Conservation (phyloP, 2,888 invertebrate genomes). For the Ametastegia equiseti region DNA sequence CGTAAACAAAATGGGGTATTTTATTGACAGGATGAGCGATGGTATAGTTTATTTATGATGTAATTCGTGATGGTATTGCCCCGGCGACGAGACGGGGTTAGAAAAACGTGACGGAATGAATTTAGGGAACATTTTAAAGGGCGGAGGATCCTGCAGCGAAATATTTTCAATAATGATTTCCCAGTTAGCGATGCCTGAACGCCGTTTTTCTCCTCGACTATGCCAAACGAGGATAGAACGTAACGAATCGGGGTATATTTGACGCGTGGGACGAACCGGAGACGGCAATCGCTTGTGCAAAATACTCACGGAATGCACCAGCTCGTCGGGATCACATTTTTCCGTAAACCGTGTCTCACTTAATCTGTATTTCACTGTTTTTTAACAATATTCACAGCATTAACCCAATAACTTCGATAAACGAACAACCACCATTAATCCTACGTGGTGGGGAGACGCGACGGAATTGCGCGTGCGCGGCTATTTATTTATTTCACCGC, state of each 20-base stretch:
- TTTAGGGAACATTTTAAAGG: too few species aligned
- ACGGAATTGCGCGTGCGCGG: not conserved
- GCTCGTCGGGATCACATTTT: slow-evolving; percentile 22
- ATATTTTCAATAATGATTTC: not conserved
- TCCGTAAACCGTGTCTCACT: not conserved
- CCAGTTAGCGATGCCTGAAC: not conserved
- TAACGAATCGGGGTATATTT: too few species aligned
- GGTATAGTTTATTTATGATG: slow-evolving; percentile 40
- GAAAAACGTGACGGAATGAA: too few species aligned
- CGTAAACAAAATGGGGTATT: slow-evolving; percentile 41
- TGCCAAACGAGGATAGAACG: slow-evolving; percentile 16
- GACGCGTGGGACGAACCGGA: not conserved
- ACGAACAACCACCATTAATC: slow-evolving; percentile 22
- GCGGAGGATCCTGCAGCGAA: too few species aligned
- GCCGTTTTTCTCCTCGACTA: not conserved
- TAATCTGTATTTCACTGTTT: slow-evolving; percentile 10
- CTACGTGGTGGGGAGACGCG: slow-evolving; percentile 18
- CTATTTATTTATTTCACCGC: not conserved
- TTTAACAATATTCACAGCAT: not conserved
- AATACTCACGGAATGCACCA: not conserved
- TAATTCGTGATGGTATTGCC: not conserved
- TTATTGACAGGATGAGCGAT: slow-evolving; percentile 35
- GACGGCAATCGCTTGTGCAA: not conserved
- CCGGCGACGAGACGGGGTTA: too few species aligned
- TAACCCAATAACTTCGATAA: slow-evolving; percentile 33